A percentile compares a stretch with the other conserved stretches of the same genome.
phyloP scores from a whole-genome alignment of 2,113 vertebrate genomes.

The Lepidothrix coronata region DNA sequence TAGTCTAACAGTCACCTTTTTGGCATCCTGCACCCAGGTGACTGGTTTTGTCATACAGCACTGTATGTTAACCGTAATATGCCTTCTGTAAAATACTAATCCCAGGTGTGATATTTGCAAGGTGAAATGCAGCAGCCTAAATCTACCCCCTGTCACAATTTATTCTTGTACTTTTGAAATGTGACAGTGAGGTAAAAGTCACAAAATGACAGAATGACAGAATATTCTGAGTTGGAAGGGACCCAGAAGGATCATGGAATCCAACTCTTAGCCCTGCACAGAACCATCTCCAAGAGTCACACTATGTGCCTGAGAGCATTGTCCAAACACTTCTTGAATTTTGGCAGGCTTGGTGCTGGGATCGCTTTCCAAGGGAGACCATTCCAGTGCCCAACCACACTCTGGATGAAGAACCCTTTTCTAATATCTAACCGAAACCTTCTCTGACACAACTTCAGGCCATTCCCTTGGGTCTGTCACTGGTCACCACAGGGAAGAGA shows the following conservation, averaged over 20 bases:
- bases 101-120: not conserved
- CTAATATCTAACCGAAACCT: not conserved
- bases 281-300: too few relatives aligned
- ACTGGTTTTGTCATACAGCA: not conserved
- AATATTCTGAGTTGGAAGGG: not conserved
- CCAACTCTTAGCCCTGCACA: not conserved
- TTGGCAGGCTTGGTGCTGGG: not conserved
- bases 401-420: not conserved
- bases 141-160: not conserved
- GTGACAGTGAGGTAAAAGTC: not conserved
- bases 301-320: not conserved
- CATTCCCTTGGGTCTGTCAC: not conserved
- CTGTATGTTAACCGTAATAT: not conserved
- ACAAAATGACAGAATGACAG: not conserved
- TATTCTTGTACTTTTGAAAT: not conserved
- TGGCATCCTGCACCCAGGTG: not conserved
- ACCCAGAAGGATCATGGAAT: rapidly evolving
- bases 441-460: rapidly evolving
- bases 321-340: not conserved
- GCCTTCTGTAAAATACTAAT: not conserved
- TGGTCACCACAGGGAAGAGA: not conserved
- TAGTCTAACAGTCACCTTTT: not conserved
- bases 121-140: not conserved
- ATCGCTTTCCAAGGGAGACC: not conserved
- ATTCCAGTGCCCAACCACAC: not conserved